Percentiles rank a stretch among this genome's conserved stretches.
phyloP scores from a whole-genome alignment of 2,113 vertebrate genomes.

The Chionomys nivalis region DNA sequence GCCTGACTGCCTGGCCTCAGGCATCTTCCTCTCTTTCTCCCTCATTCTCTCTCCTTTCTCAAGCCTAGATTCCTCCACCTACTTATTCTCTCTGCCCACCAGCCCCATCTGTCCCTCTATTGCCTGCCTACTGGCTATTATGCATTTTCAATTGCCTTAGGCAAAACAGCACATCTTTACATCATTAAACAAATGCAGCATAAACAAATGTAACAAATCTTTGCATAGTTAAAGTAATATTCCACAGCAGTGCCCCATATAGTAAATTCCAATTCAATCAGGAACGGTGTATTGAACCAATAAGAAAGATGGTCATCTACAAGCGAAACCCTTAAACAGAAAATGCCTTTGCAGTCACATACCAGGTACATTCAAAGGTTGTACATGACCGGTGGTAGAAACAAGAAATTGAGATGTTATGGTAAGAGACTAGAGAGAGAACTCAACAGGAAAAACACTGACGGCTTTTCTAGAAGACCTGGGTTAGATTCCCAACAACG shows the following conservation, averaged over 20 bases:
- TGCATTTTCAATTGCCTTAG: background rate
- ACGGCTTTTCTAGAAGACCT: background rate
- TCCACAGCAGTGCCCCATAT: background rate
- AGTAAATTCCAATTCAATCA: background rate
- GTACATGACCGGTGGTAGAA: background rate
- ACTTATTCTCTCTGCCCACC: background rate
- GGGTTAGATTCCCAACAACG: no score
- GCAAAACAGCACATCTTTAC: background rate
- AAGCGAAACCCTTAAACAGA: background rate
- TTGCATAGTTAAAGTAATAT: no score
- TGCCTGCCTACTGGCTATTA: background rate
- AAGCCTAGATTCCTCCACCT: background rate
- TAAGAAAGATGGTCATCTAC: background rate
- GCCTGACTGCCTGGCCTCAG: no score
- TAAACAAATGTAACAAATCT: no score
- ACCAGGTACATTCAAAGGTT: background rate
- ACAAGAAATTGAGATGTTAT: no score
- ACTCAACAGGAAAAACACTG: background rate
- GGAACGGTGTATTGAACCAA: background rate
- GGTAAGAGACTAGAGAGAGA: no score
- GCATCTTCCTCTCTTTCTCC: background rate
- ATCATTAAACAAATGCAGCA: background rate
- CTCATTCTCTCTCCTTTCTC: background rate
- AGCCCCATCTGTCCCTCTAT: background rate
- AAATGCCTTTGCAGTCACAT: background rate